A percentile compares a stretch with the other conserved stretches of the same genome.
Evolutionary conservation across 2,888 invertebrate species (phyloP).

Genomic region (Aquatica leii): DNA sequence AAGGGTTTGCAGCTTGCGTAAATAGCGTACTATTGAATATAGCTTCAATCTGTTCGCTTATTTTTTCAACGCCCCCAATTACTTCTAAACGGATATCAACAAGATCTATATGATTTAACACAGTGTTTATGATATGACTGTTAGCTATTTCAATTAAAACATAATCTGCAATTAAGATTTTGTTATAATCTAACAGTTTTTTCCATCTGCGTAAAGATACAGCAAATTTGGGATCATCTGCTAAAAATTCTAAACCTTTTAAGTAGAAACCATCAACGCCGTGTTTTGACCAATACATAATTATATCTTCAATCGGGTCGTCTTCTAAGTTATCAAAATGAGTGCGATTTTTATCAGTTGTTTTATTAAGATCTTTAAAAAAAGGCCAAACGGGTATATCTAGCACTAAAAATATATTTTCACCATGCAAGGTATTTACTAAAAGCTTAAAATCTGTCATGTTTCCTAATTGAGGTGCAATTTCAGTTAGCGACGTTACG

Average conservation of each 20-base stretch:
- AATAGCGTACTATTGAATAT: slow-evolving; percentile 68
- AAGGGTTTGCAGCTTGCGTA: slow-evolving; percentile 70
- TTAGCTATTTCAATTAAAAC: slow-evolving; percentile 63
- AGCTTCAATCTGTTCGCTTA: slow-evolving; percentile 68
- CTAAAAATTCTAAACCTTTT: slow-evolving; percentile 76
- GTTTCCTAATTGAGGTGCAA: slow-evolving; percentile 75
- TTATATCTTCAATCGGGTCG: slow-evolving; percentile 66
- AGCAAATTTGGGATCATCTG: slow-evolving; percentile 67
- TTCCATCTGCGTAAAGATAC: slow-evolving; percentile 74
- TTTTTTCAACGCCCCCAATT: slow-evolving; percentile 64
- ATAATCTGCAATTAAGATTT: slow-evolving; percentile 74
- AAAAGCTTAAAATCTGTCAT: slow-evolving; percentile 74
- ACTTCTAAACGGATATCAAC: slow-evolving; percentile 74
- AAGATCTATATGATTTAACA: slow-evolving; percentile 74
- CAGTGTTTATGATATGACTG: slow-evolving; percentile 64
- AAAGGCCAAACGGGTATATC: slow-evolving; percentile 76
- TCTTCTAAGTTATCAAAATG: slow-evolving; percentile 21
- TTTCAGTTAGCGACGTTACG: slow-evolving; percentile 69
- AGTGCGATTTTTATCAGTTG: slow-evolving; percentile 8
- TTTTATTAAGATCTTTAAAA: slow-evolving; percentile 55
- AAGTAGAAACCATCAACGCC: slow-evolving; percentile 92
- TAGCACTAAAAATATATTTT: slow-evolving; percentile 79
- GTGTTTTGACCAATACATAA: slow-evolving; percentile 74
- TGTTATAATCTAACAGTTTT: slow-evolving; percentile 67
- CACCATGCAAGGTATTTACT: slow-evolving; percentile 68